A percentile compares a stretch with the other conserved stretches of the same genome.
These are phyloP conservation scores for Eidolon dupreanum DNA, from an alignment of 2,797 vertebrate species.

Conservation along the genomic window DNA sequence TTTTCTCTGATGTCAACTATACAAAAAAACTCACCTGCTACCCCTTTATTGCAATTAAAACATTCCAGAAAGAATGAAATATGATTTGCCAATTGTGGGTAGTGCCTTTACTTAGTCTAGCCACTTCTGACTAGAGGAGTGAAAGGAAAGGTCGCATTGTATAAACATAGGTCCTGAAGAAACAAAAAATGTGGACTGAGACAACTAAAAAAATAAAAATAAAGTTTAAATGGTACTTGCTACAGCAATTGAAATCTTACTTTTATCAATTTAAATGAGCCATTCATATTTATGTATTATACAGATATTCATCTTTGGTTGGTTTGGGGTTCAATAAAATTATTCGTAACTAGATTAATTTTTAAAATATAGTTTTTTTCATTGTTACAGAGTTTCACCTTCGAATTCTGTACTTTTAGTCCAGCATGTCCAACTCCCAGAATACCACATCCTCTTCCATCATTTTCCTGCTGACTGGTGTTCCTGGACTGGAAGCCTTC, in stretches of 20 bases:
- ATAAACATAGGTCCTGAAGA: neutral
- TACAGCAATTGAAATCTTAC: neutral
- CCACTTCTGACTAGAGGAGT: neutral
- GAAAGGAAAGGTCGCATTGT: neutral
- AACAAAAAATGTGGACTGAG: neutral
- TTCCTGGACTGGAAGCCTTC: constrained; percentile 49
- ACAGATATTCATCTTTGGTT: neutral
- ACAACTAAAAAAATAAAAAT: neutral
- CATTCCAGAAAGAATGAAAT: neutral
- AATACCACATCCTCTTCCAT: constrained; percentile 11
- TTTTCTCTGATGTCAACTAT: neutral
- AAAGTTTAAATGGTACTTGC: neutral
- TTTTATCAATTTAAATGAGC: neutral
- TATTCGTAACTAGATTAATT: neutral
- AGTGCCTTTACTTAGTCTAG: neutral
- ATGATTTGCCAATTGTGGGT: neutral
- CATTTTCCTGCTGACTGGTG: constrained; percentile 44
- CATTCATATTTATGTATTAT: neutral
- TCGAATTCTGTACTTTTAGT: constrained; percentile 50
- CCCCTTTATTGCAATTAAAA: neutral
- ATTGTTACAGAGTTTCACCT: constrained; percentile 37
- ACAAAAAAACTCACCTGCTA: neutral
- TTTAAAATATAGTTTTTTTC: neutral
- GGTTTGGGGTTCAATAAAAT: neutral
- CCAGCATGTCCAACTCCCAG: neutral